Conservation (phyloP, 2,113 vertebrate species). For the Grantiella picta region DNA sequence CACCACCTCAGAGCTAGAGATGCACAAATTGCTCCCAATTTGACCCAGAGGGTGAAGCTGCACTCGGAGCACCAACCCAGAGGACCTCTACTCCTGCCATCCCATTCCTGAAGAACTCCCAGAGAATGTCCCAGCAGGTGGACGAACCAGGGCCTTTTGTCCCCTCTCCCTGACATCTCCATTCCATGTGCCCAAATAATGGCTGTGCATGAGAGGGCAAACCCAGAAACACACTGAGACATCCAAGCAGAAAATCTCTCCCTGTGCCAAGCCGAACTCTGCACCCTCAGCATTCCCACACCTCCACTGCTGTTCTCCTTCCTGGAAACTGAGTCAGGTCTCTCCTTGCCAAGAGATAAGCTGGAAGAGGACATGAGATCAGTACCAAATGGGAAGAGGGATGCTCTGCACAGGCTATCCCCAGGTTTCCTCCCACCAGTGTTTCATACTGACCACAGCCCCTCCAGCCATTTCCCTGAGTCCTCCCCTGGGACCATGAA, state of each 20-base stretch:
- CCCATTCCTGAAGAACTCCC: not conserved
- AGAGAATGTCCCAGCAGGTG: not conserved
- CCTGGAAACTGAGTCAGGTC: not conserved
- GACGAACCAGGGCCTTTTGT: not conserved
- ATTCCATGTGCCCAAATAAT: not conserved
- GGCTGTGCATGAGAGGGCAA: not conserved
- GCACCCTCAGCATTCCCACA: not conserved
- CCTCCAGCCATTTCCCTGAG: not conserved
- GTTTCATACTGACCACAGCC: rapidly evolving
- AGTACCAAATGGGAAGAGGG: not conserved
- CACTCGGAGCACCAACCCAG: not conserved
- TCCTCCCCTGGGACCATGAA: not conserved
- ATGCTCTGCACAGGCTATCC: not conserved
- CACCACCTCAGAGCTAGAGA: rapidly evolving
- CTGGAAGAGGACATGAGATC: not conserved
- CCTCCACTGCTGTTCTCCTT: not conserved
- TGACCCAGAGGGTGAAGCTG: not conserved
- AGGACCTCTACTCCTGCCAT: not conserved
- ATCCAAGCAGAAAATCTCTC: not conserved
- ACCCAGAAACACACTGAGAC: not conserved
- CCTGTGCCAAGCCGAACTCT: not conserved
- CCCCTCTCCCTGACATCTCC: not conserved
- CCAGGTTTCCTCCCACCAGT: not conserved
- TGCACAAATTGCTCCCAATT: not conserved
- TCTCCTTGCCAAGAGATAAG: not conserved